Percentiles rank a stretch among this genome's conserved stretches.
Conservation (phyloP, 2,113 vertebrate genomes). For the Malaclemys terrapin region DNA sequence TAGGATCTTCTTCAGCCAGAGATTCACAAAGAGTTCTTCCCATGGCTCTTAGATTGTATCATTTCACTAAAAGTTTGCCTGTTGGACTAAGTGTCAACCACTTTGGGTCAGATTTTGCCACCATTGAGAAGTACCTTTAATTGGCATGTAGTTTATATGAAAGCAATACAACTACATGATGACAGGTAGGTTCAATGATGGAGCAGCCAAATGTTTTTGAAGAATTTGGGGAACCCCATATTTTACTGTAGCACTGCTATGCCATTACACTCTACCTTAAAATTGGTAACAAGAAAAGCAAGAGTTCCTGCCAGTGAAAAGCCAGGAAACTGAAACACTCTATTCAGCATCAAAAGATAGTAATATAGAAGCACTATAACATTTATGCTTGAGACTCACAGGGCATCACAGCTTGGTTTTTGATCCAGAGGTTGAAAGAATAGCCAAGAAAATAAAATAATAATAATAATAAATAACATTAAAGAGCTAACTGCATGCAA, state of each 20-base stretch:
- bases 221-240: background rate
- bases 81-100: background rate
- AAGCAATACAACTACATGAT: background rate
- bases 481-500: background rate
- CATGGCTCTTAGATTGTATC: background rate
- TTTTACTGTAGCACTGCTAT: background rate
- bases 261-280: background rate
- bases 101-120: background rate
- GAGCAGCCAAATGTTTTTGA: background rate
- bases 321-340: accelerated
- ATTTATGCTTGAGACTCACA: background rate
- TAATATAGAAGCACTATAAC: background rate
- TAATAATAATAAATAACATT: background rate
- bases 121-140: background rate
- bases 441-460: background rate
- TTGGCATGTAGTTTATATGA: background rate
- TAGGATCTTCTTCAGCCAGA: too few species aligned
- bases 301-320: background rate
- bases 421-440: background rate
- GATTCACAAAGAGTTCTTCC: background rate
- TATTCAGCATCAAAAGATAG: background rate
- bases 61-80: background rate
- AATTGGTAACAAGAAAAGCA: background rate
- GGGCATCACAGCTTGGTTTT: accelerated
- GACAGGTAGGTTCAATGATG: background rate